Conservation (phyloP, 2,797 vertebrate genomes). For the Cyprinella venusta region DNA sequence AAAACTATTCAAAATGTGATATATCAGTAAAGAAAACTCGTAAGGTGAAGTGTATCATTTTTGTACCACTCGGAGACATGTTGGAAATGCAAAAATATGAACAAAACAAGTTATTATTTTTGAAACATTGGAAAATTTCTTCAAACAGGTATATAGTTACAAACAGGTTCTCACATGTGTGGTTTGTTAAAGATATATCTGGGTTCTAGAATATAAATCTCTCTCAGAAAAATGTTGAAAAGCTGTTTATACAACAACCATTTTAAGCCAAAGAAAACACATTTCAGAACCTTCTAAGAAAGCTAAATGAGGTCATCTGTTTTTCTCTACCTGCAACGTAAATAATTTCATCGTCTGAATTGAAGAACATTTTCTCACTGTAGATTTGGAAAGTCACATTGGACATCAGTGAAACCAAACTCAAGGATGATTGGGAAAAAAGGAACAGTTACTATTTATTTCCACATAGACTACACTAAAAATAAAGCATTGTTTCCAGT, state of each 20-base stretch:
- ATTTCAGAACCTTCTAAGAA: background rate
- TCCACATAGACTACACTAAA: background rate
- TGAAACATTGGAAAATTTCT: background rate
- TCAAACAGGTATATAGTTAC: background rate
- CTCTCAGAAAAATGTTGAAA: background rate
- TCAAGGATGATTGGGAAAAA: background rate
- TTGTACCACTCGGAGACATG: background rate
- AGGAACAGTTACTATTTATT: background rate
- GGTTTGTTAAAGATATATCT: constrained; percentile 9
- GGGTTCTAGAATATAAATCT: background rate
- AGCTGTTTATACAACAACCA: constrained; percentile 1
- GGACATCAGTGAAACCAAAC: background rate
- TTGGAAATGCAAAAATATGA: background rate
- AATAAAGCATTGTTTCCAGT: background rate
- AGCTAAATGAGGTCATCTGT: background rate
- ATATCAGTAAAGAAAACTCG: background rate
- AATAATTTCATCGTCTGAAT: background rate
- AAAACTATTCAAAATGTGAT: constrained; percentile 1
- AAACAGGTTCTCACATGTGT: background rate
- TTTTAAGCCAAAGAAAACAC: constrained; percentile 8
- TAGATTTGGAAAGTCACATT: background rate
- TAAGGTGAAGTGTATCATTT: background rate
- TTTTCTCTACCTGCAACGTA: background rate
- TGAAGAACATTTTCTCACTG: background rate
- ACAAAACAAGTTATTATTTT: background rate